Conservation (phyloP, 2,888 invertebrate genomes). For the Sphaerophoria taeniata region DNA sequence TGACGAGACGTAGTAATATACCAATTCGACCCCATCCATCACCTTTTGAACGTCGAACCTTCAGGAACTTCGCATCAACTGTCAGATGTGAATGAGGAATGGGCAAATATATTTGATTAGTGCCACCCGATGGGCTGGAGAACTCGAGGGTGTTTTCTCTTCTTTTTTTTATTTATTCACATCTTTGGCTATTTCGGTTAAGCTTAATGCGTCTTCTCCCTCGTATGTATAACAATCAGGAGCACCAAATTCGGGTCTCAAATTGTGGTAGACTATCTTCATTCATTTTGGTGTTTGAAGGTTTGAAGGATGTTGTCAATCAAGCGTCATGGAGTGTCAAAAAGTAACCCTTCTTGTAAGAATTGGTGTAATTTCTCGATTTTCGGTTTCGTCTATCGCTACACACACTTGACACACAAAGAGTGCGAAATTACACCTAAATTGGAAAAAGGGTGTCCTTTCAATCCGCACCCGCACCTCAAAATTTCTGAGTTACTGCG, state of each 20-base stretch:
- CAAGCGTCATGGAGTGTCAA: neutral
- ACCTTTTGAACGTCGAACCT: slow-evolving; percentile 9
- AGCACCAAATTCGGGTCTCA: neutral
- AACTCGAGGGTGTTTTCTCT: slow-evolving; percentile 21
- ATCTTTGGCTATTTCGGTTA: slow-evolving; percentile 48
- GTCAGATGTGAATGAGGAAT: slow-evolving; percentile 60
- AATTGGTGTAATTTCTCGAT: slow-evolving; percentile 8
- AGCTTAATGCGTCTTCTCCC: slow-evolving; percentile 59
- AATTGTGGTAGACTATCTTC: neutral
- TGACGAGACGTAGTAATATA: slow-evolving; percentile 60
- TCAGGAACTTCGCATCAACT: slow-evolving; percentile 44
- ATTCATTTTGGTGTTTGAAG: no score
- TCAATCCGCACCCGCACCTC: no score
- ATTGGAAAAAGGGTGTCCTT: slow-evolving; percentile 55
- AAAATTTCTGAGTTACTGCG: neutral
- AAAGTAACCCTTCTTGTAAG: slow-evolving; percentile 60
- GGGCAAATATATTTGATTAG: slow-evolving; percentile 66
- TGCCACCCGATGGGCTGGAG: slow-evolving; percentile 49
- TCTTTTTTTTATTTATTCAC: neutral
- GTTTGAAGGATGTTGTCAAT: neutral
- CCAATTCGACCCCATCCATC: neutral
- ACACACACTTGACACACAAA: slow-evolving; percentile 51
- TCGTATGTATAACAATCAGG: slow-evolving; percentile 6
- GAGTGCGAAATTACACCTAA: slow-evolving; percentile 41
- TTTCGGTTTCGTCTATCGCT: slow-evolving; percentile 25